Evolutionary conservation across 2,113 vertebrate species (phyloP), one percentile per base, ranked within the genome.

Genomic region (Hippocampus guttulatus): DNA sequence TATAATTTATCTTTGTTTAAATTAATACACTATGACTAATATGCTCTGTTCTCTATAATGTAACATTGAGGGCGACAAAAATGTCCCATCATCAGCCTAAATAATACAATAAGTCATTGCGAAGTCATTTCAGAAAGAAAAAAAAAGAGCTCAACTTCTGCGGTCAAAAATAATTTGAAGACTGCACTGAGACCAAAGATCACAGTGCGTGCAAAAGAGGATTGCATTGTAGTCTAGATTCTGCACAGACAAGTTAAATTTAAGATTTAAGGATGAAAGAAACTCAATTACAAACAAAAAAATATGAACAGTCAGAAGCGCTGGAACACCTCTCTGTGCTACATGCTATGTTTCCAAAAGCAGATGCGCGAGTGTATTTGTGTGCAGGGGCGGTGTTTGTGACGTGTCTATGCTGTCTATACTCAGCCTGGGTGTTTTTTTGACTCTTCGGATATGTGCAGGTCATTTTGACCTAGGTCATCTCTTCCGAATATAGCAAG

Each of bases 391-490:
- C 27, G 43, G 68, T 41, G 72, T 25, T n/a, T 27, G 62, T n/a
- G 57, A 80, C 67, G 65, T 51, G 52, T 81, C 74, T 66, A 62
- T 45, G 38, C 63, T 25, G 67, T 80, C 80, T 80, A 82, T 69
- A 61, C 78, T 68, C 76, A 60, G 75, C 72, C 43, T 74, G 67
- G 71, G 80, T 84, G 78, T 57, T 75, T 80, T 75, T 76, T 49
- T 45, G 65, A 82, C 75, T 79, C 38, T 66, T 75, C 57, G 77
- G 82, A 81, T 82, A 77, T 71, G 74, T 73, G 67, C 63, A 71
- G 87, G 90, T 90, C 87, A 87, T 73, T 74, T 67, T 77, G 87
- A 91, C 90, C 87, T 25, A 74, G 88, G 84, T 84, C 80, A 73
- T 57, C 62, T 68, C 77, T 80, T 83, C 76, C 68, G 30, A 75